These are phyloP conservation scores for Acutogordius australiensis DNA, from an alignment of 2,888 invertebrate species.

Conservation along the genomic window DNA sequence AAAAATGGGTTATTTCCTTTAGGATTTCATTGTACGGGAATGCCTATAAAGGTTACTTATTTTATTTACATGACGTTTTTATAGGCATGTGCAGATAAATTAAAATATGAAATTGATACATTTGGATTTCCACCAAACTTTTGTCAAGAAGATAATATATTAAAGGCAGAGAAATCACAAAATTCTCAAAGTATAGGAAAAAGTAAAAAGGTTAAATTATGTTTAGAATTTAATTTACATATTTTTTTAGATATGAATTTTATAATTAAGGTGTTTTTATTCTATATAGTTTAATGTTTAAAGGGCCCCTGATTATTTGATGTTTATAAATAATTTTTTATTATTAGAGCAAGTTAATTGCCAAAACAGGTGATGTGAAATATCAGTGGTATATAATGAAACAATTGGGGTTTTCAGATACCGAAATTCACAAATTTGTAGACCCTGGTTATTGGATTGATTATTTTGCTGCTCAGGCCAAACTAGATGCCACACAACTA, in stretches of 20 bases:
- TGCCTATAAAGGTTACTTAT: constrained; percentile 53
- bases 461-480: constrained; percentile 70
- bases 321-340: too few relatives aligned
- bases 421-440: constrained; percentile 70
- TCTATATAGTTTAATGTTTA: too few relatives aligned
- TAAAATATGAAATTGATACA: constrained; percentile 60
- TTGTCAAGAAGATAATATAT: constrained; percentile 32
- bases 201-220: constrained; percentile 35
- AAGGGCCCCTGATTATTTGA: too few relatives aligned
- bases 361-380: constrained; percentile 57
- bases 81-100: constrained; percentile 70
- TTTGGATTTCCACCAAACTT: constrained; percentile 75
- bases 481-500: constrained; percentile 52
- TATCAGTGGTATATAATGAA: constrained; percentile 98
- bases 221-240: too few relatives aligned
- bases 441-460: constrained; percentile 70
- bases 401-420: constrained; percentile 53
- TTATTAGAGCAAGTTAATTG: constrained; percentile 58
- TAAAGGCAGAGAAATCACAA: constrained; percentile 23
- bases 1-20: constrained; percentile 74
- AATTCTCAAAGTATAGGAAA: constrained; percentile 41
- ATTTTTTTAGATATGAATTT: too few relatives aligned
- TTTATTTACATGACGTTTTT: neutral
- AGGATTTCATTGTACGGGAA: constrained; percentile 92
- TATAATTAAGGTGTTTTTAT: too few relatives aligned